Percentiles rank a stretch among this genome's conserved stretches.
Conservation (phyloP, 2,888 invertebrate genomes). For the Campoplex nolae region DNA sequence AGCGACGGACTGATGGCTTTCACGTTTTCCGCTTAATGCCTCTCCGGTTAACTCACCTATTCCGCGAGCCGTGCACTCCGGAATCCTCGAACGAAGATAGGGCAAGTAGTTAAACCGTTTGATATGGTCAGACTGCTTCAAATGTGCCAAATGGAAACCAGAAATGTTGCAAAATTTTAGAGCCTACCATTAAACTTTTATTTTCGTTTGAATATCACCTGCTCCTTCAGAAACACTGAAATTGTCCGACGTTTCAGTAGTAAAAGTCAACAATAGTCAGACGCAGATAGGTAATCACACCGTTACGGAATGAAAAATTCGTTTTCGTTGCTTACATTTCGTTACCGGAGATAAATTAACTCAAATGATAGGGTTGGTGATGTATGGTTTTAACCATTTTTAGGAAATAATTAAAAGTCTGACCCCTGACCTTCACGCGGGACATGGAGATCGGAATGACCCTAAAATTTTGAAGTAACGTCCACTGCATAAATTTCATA, state of each 20-base stretch:
- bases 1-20: not conserved
- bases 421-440: not conserved
- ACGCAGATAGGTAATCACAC: not conserved
- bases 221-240: not conserved
- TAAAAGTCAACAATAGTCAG: not conserved
- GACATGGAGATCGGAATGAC: not conserved
- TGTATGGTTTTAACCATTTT: not conserved
- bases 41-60: constrained; percentile 30
- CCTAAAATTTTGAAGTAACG: not conserved
- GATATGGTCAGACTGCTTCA: not conserved
- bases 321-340: not conserved
- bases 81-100: not conserved
- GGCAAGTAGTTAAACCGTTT: constrained; percentile 10
- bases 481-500: not conserved
- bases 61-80: not conserved
- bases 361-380: not conserved
- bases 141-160: not conserved
- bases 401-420: too few species aligned
- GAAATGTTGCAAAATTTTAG: not conserved
- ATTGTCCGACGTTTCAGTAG: not conserved
- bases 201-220: not conserved
- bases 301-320: not conserved
- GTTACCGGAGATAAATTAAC: not conserved
- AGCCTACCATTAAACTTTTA: not conserved
- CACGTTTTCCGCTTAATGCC: constrained; percentile 21